Percentiles rank a stretch among this genome's conserved stretches.
Conservation (phyloP, 2,797 vertebrate species). For the Pseudochirops corinnae region DNA sequence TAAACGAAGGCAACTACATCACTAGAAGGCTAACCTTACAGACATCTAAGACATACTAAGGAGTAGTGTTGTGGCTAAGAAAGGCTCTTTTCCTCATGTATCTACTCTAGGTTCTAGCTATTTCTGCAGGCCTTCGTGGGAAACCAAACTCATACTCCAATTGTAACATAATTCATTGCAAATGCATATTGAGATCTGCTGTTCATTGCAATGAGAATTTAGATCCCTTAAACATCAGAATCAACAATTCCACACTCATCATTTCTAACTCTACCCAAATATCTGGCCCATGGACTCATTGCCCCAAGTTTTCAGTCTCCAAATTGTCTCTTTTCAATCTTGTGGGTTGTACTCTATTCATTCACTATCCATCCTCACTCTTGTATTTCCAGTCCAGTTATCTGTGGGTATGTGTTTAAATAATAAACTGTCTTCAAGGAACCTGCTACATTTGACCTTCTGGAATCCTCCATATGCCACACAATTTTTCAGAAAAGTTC, state of each 20-base stretch:
- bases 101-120: background rate
- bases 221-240: background rate
- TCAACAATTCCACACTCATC: background rate
- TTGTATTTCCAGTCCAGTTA: background rate
- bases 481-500: background rate
- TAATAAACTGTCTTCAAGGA: background rate
- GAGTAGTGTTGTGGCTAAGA: background rate
- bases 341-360: background rate
- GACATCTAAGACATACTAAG: background rate
- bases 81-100: fast-evolving
- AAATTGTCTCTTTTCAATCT: background rate
- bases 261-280: background rate
- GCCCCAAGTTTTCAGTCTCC: background rate
- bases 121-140: background rate
- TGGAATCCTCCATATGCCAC: too few relatives aligned
- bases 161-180: background rate
- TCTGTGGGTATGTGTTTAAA: background rate
- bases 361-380: background rate
- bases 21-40: background rate
- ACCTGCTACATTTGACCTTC: background rate
- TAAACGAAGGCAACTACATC: too few relatives aligned
- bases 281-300: background rate
- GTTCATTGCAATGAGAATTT: background rate
- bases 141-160: background rate
- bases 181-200: background rate